phyloP scores from a whole-genome alignment of 2,797 vertebrate species.

The Xenopus petersii region DNA sequence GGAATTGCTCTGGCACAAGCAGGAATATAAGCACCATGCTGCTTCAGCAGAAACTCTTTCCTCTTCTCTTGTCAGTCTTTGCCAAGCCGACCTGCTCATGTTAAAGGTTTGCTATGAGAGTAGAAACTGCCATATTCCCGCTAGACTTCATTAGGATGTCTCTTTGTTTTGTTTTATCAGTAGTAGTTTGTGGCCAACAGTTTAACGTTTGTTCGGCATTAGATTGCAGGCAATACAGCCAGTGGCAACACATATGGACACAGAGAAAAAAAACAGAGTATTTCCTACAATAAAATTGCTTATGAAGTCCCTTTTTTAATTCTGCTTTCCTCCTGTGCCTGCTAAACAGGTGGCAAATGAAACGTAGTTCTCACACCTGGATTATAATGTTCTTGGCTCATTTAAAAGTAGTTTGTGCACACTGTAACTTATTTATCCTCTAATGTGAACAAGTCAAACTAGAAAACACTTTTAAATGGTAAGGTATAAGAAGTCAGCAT shows the following conservation, averaged over 20 bases:
- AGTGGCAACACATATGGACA: slow-evolving; percentile 59
- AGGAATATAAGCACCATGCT: slow-evolving; percentile 20
- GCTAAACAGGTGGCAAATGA: slow-evolving; percentile 67
- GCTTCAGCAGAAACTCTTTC: slow-evolving; percentile 32
- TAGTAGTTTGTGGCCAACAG: slow-evolving; percentile 54
- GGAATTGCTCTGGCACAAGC: slow-evolving; percentile 16
- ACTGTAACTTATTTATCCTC: too few species aligned
- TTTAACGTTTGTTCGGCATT: slow-evolving; percentile 58
- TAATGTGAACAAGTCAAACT: too few species aligned
- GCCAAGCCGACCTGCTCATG: slow-evolving; percentile 48
- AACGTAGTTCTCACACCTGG: slow-evolving; percentile 61
- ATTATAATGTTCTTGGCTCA: slow-evolving; percentile 55
- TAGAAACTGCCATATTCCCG: slow-evolving; percentile 50
- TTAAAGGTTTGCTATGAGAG: slow-evolving; percentile 51
- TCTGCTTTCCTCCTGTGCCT: slow-evolving; percentile 11
- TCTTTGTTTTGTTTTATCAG: slow-evolving; percentile 48
- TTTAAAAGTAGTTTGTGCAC: too few species aligned
- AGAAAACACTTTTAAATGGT: too few species aligned
- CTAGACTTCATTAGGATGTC: slow-evolving; percentile 56
- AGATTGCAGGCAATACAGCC: slow-evolving; percentile 63
- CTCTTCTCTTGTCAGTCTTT: slow-evolving; percentile 50
- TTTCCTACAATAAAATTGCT: slow-evolving; percentile 36
- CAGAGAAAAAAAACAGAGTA: slow-evolving; percentile 58
- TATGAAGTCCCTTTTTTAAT: slow-evolving; percentile 31
- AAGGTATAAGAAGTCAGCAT: too few species aligned